Evolutionary conservation across 2,797 vertebrate species (phyloP), one percentile per base, ranked within the genome.

Genomic region (Rhabdophis nuchalis): DNA sequence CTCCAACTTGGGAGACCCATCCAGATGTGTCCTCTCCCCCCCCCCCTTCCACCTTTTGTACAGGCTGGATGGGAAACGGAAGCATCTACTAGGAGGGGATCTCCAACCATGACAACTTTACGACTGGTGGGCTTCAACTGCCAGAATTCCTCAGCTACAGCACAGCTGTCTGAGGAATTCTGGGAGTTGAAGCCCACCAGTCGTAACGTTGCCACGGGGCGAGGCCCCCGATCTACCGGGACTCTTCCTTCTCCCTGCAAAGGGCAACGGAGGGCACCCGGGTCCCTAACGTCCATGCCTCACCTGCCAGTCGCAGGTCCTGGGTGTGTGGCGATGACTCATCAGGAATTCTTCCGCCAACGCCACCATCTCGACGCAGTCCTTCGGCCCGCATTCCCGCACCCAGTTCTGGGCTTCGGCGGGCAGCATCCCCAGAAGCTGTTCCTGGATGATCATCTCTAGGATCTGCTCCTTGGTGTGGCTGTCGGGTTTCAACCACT

Each of bases 401-500:
- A 93, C 86, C 86, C 64, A 85, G 32, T 5, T 60, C 50, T 85
- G 89, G 23, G 90, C n/a, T 18, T 93, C 89, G 0, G 46, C 12
- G 0, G 92, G 92, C 46, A 93, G 16, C 46, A 88, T 90, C 18
- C 64, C 89, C 25, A 93, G 86, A 1, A 93, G 89, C 20, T 93
- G 92, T 52, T 93, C 92, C 36, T 88, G 89, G 56, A 93, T 64
- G 25, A 93, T 91, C 46, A 93, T 18, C 68, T 93, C 92, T 32
- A 93, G 6, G 13, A 93, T 93, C 18, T 93, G 64, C 18, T 93
- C 92, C 89, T 93, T 93, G 8, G 64, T 54, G 41, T 87, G 86
- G 7, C 14, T 82, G 1, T 93, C 92, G 0, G 92, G 92, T 25
- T 93, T 93, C 89, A 93, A 14, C 92, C 92, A 93, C 50, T 93